Evolutionary conservation across 2,888 invertebrate genomes (phyloP).

Genomic region (Piscicola geometra): DNA sequence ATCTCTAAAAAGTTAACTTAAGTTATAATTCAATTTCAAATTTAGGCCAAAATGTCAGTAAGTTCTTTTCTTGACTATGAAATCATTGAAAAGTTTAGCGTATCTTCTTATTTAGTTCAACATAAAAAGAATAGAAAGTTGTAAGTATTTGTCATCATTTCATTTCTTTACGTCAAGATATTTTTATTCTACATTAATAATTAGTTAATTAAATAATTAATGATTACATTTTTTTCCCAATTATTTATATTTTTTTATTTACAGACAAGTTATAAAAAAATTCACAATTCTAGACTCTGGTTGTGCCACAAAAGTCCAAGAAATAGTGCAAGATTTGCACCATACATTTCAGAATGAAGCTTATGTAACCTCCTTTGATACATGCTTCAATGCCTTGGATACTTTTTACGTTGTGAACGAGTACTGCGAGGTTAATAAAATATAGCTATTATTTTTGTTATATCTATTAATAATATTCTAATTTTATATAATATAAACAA

Average conservation of each 20-base stretch:
- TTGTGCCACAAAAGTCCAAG: not conserved
- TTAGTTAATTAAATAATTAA: no score
- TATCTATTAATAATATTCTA: no score
- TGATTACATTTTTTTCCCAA: no score
- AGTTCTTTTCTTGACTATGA: not conserved
- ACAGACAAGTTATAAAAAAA: not conserved
- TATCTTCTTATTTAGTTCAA: not conserved
- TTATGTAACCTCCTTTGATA: not conserved
- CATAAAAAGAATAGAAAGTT: not conserved
- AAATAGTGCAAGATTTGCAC: not conserved
- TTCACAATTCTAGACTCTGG: not conserved
- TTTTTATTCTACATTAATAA: no score
- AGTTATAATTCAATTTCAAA: no score
- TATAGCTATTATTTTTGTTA: not conserved
- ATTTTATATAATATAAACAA: no score
- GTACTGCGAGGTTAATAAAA: slow-evolving; percentile 22
- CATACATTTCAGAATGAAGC: not conserved
- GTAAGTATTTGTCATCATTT: not conserved
- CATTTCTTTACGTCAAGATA: no score
- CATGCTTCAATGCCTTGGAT: not conserved
- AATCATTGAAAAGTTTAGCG: not conserved
- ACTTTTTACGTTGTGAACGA: slow-evolving; percentile 8
- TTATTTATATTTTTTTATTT: no score
- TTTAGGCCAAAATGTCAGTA: not conserved
- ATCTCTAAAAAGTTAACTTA: no score